Conservation (phyloP, 2,888 invertebrate species). For the Drosophila maculinotata region DNA sequence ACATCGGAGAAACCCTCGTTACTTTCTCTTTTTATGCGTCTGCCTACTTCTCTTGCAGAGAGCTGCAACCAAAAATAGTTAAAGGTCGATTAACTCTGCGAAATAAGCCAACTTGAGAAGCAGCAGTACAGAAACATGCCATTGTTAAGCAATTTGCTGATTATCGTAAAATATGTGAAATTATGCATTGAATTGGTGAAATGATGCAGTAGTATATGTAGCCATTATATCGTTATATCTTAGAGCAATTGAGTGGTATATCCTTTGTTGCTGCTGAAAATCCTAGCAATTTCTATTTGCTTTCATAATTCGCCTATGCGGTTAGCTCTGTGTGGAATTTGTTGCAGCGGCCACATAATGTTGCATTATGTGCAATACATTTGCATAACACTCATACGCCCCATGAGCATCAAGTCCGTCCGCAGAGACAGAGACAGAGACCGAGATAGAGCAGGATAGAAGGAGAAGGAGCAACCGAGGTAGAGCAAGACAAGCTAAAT, state of each 20-base stretch:
- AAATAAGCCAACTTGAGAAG: background rate
- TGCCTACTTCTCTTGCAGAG: too few species aligned
- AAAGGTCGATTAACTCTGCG: too few species aligned
- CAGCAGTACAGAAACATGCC: background rate
- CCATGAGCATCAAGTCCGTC: slow-evolving; percentile 50
- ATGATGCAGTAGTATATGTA: slow-evolving; percentile 10
- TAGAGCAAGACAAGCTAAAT: slow-evolving; percentile 34
- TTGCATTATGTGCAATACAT: slow-evolving; percentile 64
- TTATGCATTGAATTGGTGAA: too few species aligned
- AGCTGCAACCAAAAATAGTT: too few species aligned
- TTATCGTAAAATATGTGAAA: too few species aligned
- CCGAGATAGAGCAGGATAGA: background rate
- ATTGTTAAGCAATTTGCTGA: background rate
- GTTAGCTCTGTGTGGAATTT: slow-evolving; percentile 1
- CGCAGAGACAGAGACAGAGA: slow-evolving; percentile 10
- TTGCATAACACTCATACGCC: slow-evolving; percentile 72
- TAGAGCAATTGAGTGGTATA: background rate
- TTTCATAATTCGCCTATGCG: slow-evolving; percentile 17
- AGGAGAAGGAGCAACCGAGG: background rate
- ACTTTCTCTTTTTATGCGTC: too few species aligned
- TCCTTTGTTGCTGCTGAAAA: slow-evolving; percentile 8
- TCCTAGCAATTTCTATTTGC: slow-evolving; percentile 11
- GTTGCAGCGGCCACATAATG: slow-evolving; percentile 51
- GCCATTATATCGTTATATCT: background rate
- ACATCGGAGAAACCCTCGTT: too few species aligned